Evolutionary conservation across 2,797 vertebrate species (phyloP), one percentile per base, ranked within the genome.

Genomic region (Chelonia mydas): DNA sequence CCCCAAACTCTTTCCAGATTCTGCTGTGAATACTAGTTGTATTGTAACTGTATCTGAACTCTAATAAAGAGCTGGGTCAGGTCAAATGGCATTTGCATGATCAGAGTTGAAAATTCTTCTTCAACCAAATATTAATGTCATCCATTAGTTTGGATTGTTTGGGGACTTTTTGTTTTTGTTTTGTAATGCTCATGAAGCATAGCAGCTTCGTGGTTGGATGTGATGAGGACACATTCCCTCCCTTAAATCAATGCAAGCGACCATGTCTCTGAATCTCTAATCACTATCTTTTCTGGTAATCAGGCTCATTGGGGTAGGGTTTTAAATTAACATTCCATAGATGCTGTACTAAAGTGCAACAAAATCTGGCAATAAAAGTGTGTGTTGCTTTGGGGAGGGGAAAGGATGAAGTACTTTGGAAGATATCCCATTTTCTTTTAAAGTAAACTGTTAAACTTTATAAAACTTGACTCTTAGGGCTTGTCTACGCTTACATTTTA

Each of bases 161-260:
- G 65, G 17, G 4, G 61, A 61, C 31, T 3, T 61, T 61, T 68
- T 68, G 7, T 68, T 68, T 90, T 96, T 97, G 89, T 94, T 97
- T 96, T 97, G 95, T 97, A 25, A 97, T 96, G 96, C 95, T 97
- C 93, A 97, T 92, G 95, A 89, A 95, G 87, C 90, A 92, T 21
- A 84, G 31, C 72, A 82, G 33, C 13, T 92, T 97, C 83, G 72
- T 87, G 80, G 61, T 79, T 27, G 65, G 87, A 89, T 92, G 94
- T 94, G 90, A 93, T 25, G 41, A 68, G 16, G 61, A 41, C 81
- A 54, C n/a, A 82, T 41, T 31, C 51, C 37, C 4, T 55, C 86
- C 77, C 86, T 86, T 54, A 33, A 92, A 61, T 94, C 90, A 45
- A 15, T 41, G 72, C 72, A 76, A 15, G 41, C 6, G 12, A 28